These are phyloP conservation scores for Drosophila diplacantha DNA, from an alignment of 2,888 invertebrate species.

Conservation along the genomic window DNA sequence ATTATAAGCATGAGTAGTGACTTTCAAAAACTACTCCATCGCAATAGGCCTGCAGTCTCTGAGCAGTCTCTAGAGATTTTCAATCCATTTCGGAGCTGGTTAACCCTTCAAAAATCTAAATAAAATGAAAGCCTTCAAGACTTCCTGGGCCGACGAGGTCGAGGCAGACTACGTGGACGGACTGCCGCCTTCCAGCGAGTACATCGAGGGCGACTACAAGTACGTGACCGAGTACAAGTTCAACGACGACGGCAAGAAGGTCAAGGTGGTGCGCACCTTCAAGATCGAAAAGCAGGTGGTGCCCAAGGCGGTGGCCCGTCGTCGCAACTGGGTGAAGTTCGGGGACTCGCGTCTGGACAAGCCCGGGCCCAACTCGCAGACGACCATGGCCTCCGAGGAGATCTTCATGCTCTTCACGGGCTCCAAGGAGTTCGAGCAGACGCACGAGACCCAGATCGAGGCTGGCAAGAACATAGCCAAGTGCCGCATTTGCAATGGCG, in stretches of 20 bases:
- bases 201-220: conserved; percentile 91
- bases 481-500: conserved; percentile 94
- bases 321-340: conserved; percentile 97
- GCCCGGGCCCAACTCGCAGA: conserved; percentile 97
- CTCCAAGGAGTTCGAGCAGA: conserved; percentile 91
- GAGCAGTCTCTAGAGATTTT: background rate
- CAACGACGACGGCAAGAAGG: conserved; percentile 93
- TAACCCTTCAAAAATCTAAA: background rate
- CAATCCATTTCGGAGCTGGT: background rate
- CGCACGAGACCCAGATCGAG: conserved; percentile 89
- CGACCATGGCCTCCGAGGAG: conserved; percentile 96
- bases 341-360: conserved; percentile 93
- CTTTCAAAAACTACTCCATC: background rate
- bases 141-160: conserved; percentile 98
- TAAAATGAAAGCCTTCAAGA: conserved; percentile 84
- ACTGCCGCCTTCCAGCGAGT: conserved; percentile 86
- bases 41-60: background rate
- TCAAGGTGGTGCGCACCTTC: conserved; percentile 92
- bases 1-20: background rate
- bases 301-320: conserved; percentile 92
- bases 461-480: conserved; percentile 86
- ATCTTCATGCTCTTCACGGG: conserved; percentile 95
- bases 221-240: conserved; percentile 94
- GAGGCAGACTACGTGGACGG: conserved; percentile 89
- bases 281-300: conserved; percentile 94